Conservation (phyloP, 2,888 invertebrate genomes). For the Drosophila phalerata region DNA sequence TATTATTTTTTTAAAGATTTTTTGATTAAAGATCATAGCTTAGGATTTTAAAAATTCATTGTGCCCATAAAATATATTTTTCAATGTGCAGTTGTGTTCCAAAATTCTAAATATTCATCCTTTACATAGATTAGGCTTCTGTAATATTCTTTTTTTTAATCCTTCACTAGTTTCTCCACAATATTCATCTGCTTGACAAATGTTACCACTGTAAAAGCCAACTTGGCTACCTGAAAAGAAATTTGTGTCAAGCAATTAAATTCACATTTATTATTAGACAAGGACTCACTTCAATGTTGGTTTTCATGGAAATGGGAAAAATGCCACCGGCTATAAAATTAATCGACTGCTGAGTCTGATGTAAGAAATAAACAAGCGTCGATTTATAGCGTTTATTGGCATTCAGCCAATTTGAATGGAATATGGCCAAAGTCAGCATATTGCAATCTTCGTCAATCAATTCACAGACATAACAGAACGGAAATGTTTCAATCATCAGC, state of each 20-base stretch:
- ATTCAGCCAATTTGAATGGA: conserved; percentile 56
- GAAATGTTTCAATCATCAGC: conserved; percentile 51
- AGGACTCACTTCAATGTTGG: conserved; percentile 48
- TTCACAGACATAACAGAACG: conserved; percentile 58
- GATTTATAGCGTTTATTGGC: conserved; percentile 44
- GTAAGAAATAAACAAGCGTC: conserved; percentile 40
- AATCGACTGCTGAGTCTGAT: conserved; percentile 41
- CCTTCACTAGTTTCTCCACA: conserved; percentile 41
- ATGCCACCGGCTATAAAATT: conserved; percentile 44
- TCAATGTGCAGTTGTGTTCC: too few relatives aligned
- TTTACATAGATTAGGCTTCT: too few relatives aligned
- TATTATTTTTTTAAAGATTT: too few relatives aligned
- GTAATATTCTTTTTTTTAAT: neutral
- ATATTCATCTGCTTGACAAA: conserved; percentile 54
- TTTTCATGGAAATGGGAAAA: conserved; percentile 48
- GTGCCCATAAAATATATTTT: too few relatives aligned
- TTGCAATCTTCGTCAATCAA: conserved; percentile 38
- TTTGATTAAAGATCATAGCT: too few relatives aligned
- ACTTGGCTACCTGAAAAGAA: conserved; percentile 50
- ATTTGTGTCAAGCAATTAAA: neutral
- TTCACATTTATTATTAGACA: neutral
- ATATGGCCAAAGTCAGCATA: conserved; percentile 30
- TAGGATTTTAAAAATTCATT: too few relatives aligned
- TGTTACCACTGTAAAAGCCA: conserved; percentile 61
- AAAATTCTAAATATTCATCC: too few relatives aligned